A percentile compares a stretch with the other conserved stretches of the same genome.
phyloP scores from a whole-genome alignment of 2,797 vertebrate species.

The Vipera latastei region DNA sequence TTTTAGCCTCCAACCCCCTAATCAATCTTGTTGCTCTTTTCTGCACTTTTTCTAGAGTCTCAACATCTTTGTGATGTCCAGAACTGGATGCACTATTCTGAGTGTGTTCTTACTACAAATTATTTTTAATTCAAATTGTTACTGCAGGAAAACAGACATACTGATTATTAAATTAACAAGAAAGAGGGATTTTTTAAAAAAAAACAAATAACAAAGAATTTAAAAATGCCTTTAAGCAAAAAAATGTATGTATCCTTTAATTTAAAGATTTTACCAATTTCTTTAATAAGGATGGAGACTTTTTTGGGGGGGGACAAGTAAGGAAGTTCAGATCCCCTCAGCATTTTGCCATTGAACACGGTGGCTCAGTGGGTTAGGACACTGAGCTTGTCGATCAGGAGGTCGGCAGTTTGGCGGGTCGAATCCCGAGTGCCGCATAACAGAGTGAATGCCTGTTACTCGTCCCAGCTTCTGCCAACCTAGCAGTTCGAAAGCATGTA shows the following conservation, averaged over 20 bases:
- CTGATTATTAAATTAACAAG: not conserved
- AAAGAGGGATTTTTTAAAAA: not conserved
- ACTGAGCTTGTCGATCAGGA: too few relatives aligned
- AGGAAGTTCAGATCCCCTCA: not conserved
- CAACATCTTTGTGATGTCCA: not conserved
- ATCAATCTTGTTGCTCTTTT: not conserved
- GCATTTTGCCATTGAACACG: not conserved
- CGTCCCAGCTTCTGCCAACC: too few relatives aligned
- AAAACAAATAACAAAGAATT: not conserved
- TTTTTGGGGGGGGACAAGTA: not conserved
- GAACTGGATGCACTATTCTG: not conserved
- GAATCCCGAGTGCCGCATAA: too few relatives aligned
- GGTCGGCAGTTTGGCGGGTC: too few relatives aligned
- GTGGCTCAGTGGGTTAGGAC: too few relatives aligned
- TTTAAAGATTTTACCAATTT: not conserved
- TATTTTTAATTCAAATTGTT: not conserved
- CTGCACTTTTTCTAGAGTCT: not conserved
- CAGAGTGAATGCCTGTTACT: too few relatives aligned
- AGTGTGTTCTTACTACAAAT: not conserved
- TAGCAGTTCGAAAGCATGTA: too few relatives aligned
- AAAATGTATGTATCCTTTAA: not conserved
- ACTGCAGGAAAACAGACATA: conserved; percentile 12
- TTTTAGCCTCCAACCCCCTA: not conserved
- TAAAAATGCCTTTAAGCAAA: not conserved
- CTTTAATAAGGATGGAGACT: not conserved